Base-by-base conservation (phyloP, 2,797 vertebrate species). In the Fratercula arctica region DNA sequence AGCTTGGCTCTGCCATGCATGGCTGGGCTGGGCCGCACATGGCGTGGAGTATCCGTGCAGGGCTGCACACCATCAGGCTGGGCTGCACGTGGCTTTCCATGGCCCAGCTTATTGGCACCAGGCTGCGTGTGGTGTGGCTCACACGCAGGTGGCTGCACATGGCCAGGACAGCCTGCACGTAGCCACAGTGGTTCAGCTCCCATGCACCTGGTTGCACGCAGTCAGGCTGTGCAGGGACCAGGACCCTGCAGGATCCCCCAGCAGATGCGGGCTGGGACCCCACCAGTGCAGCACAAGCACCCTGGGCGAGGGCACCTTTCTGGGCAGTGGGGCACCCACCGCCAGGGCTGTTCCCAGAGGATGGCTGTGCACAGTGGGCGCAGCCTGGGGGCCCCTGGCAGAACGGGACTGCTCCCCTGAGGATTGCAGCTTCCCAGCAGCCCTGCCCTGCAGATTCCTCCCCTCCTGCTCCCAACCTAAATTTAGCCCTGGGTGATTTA, bases 401-500 rank as follows among this genome's bases (percentile, higher is more conserved):
- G 41, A 33, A 72, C 57, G 18, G 64, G 25, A 86, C 1, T 3
- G 74, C 80, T 82, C 69, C 33, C 81, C 28, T 1, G 48, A 45
- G 83, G 85, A 82, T 39, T 41, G 54, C 90, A 90, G 51, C 72
- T 91, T 95, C 70, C 63, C 77, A 96, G 77, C 56, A 90, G 80
- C 61, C 73, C 66, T 78, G 85, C 95, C 95, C 83, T 85, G 91
- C 61, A 96, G 84, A 97, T 97, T 95, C 96, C 77, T 94, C 59
- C 37, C 53, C 60, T 95, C 61, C 81, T 78, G 94, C 50, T 96
- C 83, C 59, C 50, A 85, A 85, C 45, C 96, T 97, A 96, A 95
- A 96, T 95, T 96, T 96, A 96, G 94, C 83, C 8, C 43, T 80
- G 69, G 4, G 26, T 67, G n/a, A 90, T 96, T 96, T 96, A 97